Base-by-base conservation (phyloP, 2,888 invertebrate species). In the Galeruca laticollis region DNA sequence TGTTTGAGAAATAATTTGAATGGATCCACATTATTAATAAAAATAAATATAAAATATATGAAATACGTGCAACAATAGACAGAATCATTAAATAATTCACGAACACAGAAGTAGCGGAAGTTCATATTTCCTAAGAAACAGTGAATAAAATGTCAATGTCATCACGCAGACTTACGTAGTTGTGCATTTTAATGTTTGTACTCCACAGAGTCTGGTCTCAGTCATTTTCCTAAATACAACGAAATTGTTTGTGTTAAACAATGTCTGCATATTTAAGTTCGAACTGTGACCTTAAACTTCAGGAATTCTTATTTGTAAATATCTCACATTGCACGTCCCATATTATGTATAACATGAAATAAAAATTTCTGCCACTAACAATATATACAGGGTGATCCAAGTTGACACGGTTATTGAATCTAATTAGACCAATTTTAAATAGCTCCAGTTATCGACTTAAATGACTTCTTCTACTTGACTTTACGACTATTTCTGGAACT, bases 101-200 rank as follows among this genome's bases (percentile, higher is more conserved):
- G 60, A 47, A 59, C 15, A 15, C 43, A n/a, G 57, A 51, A 26
- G 47, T 54, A 69, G 54, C 51, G 69, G 69, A 69, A 69, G 60
- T 64, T 65, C 43, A 69, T 64, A 54, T 69, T 64, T 64, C 54
- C 35, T 59, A 47, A 60, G 57, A 63, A 57, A 63, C 49, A 33
- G 11, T 61, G 20, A 35, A 35, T 15, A 18, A 56, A 31, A 52
- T 13, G 52, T 56, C 33, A 33, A 15, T 56, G 33, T 43, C n/a
- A 33, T 33, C 56, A 56, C 56, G 56, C n/a, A 33, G 33, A 33
- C 3, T 18, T 49, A 18, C 18, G 11, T 26, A 54, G 15, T 4
- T 35, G 47, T 59, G 37, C 35, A 65, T 65, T 54, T 65, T 37
- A 65, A 69, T 65, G 43, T 61, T 40, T 31, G 26, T 43, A n/a